A percentile compares a stretch with the other conserved stretches of the same genome.
These are phyloP conservation scores for Parambassis ranga DNA, from an alignment of 2,797 vertebrate genomes.

Conservation along the genomic window DNA sequence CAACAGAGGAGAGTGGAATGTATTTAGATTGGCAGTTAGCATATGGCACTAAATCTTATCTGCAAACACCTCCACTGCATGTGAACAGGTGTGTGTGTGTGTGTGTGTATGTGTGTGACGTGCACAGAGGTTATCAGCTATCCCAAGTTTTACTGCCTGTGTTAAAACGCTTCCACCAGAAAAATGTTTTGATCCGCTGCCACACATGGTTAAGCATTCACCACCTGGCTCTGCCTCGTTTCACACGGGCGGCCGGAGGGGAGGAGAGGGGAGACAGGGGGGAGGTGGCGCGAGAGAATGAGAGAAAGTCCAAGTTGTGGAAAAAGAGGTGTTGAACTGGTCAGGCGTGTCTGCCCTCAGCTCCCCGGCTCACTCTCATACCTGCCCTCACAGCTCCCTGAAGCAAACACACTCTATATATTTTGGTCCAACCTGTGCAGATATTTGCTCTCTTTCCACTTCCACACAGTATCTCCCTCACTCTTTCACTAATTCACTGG, in stretches of 20 bases:
- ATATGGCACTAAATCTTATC: constrained; percentile 51
- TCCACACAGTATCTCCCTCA: not conserved
- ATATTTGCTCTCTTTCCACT: constrained; percentile 27
- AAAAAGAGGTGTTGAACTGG: constrained; percentile 44
- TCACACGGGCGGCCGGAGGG: constrained; percentile 44
- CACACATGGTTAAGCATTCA: constrained; percentile 73
- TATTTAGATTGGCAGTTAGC: constrained; percentile 51
- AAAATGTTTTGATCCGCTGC: constrained; percentile 65
- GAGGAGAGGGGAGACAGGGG: not conserved
- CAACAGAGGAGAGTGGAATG: constrained; percentile 46
- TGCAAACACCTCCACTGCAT: constrained; percentile 25
- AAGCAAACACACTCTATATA: constrained; percentile 25
- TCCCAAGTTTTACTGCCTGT: constrained; percentile 52
- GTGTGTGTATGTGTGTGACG: not conserved
- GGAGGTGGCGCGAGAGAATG: not conserved
- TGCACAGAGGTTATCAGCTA: constrained; percentile 42
- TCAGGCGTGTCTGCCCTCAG: constrained; percentile 39
- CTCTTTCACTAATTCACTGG: constrained; percentile 11
- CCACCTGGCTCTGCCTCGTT: constrained; percentile 58
- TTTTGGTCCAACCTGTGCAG: constrained; percentile 10
- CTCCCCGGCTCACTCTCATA: constrained; percentile 1
- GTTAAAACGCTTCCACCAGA: constrained; percentile 51
- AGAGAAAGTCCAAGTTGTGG: constrained; percentile 33
- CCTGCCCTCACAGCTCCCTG: constrained; percentile 25
- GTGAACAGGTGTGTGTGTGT: not conserved